Conservation (phyloP, 2,797 vertebrate genomes). For the Crax fasciolata region DNA sequence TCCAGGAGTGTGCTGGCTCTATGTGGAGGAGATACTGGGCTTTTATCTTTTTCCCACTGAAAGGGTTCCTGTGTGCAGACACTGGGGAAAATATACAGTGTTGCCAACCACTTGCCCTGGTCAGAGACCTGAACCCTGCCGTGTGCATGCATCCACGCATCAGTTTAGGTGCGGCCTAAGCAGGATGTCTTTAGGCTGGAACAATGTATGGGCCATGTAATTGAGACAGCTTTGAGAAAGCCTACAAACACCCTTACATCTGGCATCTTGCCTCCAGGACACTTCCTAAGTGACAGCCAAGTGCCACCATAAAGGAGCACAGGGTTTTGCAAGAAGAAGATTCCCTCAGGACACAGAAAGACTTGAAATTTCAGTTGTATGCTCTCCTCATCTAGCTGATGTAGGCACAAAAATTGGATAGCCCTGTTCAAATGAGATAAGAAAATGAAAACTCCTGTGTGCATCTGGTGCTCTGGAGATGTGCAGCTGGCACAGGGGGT, state of each 20-base stretch:
- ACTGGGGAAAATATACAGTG: neutral
- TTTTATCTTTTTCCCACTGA: neutral
- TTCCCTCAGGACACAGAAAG: neutral
- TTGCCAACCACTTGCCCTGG: neutral
- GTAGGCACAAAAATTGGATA: neutral
- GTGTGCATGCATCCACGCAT: rapidly evolving
- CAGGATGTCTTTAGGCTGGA: neutral
- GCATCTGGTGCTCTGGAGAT: constrained; percentile 53
- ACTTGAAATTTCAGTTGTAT: neutral
- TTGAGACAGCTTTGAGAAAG: neutral
- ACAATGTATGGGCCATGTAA: neutral
- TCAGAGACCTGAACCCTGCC: neutral
- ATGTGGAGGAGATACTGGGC: neutral
- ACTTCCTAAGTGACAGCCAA: neutral
- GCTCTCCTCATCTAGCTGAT: neutral
- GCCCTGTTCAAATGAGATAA: neutral
- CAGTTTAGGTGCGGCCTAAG: neutral
- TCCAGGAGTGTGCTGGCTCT: neutral
- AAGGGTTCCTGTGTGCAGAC: neutral
- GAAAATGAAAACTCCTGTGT: neutral
- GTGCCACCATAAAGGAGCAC: neutral
- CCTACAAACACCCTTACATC: neutral
- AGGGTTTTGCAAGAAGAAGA: neutral
- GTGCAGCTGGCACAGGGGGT: constrained; percentile 60
- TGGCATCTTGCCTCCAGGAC: neutral